A percentile compares a stretch with the other conserved stretches of the same genome.
Evolutionary conservation across 2,888 invertebrate species (phyloP).

Genomic region (Lamellibrachia satsuma): DNA sequence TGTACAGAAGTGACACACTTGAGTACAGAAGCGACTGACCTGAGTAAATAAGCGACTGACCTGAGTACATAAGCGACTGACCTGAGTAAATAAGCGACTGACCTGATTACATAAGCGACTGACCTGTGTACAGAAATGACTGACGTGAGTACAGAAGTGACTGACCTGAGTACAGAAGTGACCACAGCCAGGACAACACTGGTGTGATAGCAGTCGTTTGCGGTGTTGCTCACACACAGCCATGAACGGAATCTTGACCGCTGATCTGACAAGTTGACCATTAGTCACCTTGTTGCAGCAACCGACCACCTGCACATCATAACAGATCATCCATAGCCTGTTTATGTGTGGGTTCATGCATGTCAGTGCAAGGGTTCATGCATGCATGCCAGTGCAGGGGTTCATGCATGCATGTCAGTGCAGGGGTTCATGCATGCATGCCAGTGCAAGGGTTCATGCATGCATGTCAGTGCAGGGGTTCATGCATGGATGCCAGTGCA

Average conservation of each 20-base stretch:
- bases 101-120: neutral
- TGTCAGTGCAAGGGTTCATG: neutral
- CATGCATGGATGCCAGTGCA: too few species aligned
- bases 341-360: neutral
- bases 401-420: neutral
- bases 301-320: constrained; percentile 70
- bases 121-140: constrained; percentile 80
- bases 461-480: too few species aligned
- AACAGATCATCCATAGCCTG: neutral
- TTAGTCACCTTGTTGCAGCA: constrained; percentile 77
- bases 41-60: constrained; percentile 24
- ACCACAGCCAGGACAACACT: constrained; percentile 90
- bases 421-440: too few species aligned
- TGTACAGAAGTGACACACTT: constrained; percentile 81
- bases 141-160: neutral
- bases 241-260: constrained; percentile 72
- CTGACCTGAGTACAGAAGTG: constrained; percentile 77
- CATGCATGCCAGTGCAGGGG: neutral
- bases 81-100: too few species aligned
- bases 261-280: constrained; percentile 61
- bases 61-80: constrained; percentile 83
- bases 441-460: too few species aligned
- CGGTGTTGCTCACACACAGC: constrained; percentile 83
- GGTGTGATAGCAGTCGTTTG: constrained; percentile 79
- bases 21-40: constrained; percentile 76